Evolutionary conservation across 37 sponge, comb jelly and placozoan genomes (phyloP).

Genomic region (Chondrosia reniformis): DNA sequence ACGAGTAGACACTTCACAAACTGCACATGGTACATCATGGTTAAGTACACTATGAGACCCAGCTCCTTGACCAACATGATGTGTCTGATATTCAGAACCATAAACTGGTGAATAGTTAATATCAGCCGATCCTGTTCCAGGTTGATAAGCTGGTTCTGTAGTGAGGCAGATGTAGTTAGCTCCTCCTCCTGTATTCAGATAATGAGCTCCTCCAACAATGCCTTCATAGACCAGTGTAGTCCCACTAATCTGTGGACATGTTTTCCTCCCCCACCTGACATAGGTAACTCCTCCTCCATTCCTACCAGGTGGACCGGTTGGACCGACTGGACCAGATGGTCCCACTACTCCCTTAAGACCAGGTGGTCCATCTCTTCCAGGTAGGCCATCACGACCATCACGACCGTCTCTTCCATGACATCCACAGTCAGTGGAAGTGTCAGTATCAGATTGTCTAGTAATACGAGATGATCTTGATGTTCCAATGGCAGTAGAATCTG

Average conservation of each 20-base stretch:
- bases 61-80: background rate
- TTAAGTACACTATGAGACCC: background rate
- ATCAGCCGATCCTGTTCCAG: background rate
- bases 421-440: too few species aligned
- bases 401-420: background rate
- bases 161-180: slow-evolving; percentile 48
- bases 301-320: background rate
- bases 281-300: background rate
- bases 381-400: slow-evolving; percentile 8
- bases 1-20: slow-evolving; percentile 33
- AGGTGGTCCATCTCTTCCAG: background rate
- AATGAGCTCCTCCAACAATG: slow-evolving; percentile 3
- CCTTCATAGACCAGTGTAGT: slow-evolving; percentile 16
- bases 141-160: slow-evolving; percentile 10
- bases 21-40: slow-evolving; percentile 59
- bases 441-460: too few species aligned
- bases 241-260: slow-evolving; percentile 4
- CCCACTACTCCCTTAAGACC: background rate
- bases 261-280: slow-evolving; percentile 24
- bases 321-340: background rate
- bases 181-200: slow-evolving; percentile 11
- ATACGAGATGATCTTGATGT: too few species aligned
- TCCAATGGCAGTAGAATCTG: too few species aligned
- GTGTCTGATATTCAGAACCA: slow-evolving; percentile 42
- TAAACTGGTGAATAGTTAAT: background rate